Evolutionary conservation across 2,888 invertebrate genomes (phyloP).

Genomic region (Dichetophora obliterata): DNA sequence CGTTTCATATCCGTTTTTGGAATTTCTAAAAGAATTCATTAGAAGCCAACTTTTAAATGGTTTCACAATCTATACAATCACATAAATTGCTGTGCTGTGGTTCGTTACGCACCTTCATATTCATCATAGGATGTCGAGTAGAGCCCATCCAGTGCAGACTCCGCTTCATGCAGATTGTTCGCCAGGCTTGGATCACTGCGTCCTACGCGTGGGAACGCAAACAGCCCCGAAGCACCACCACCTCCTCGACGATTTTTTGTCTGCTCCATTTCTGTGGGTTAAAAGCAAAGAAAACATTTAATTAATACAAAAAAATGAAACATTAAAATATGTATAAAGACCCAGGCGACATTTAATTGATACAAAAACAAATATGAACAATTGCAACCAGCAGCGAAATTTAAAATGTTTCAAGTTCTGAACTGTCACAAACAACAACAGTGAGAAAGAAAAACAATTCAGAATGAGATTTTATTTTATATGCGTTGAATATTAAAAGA

Average conservation of each 20-base stretch:
- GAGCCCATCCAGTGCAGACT: slow-evolving; percentile 61
- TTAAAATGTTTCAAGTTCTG: too few species aligned
- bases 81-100: background rate
- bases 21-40: slow-evolving; percentile 53
- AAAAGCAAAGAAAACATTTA: background rate
- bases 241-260: slow-evolving; percentile 71
- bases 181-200: slow-evolving; percentile 70
- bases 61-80: background rate
- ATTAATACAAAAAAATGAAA: background rate
- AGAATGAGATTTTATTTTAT: background rate
- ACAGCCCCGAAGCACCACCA: slow-evolving; percentile 74
- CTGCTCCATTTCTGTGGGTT: slow-evolving; percentile 61
- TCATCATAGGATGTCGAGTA: slow-evolving; percentile 72
- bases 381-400: too few species aligned
- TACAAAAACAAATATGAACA: too few species aligned
- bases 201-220: slow-evolving; percentile 76
- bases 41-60: background rate
- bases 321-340: too few species aligned
- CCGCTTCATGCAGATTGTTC: slow-evolving; percentile 53
- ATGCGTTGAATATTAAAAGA: background rate
- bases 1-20: slow-evolving; percentile 66
- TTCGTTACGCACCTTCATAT: slow-evolving; percentile 69
- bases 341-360: too few species aligned
- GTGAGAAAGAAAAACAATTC: too few species aligned
- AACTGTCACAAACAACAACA: too few species aligned